A percentile compares a stretch with the other conserved stretches of the same genome.
phyloP scores from a whole-genome alignment of 2,888 invertebrate genomes.

The Torymus auratus region DNA sequence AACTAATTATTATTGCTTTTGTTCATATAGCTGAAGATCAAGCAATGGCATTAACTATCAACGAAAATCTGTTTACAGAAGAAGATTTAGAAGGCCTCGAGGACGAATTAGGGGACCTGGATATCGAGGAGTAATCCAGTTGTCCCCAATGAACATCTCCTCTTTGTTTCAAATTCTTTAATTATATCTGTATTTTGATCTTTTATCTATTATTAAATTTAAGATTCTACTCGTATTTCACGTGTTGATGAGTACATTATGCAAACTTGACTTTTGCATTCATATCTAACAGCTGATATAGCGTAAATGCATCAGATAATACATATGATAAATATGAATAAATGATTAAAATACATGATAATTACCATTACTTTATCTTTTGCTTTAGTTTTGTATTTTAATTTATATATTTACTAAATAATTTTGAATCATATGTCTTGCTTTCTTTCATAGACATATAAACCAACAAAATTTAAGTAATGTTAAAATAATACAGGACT shows the following conservation, averaged over 20 bases:
- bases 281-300: slow-evolving; percentile 11
- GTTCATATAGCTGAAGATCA: slow-evolving; percentile 70
- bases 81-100: slow-evolving; percentile 88
- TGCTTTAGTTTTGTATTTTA: slow-evolving; percentile 23
- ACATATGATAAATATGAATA: slow-evolving; percentile 35
- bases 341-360: slow-evolving; percentile 51
- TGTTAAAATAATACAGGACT: too few species aligned
- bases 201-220: slow-evolving; percentile 16
- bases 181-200: slow-evolving; percentile 34
- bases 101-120: slow-evolving; percentile 89
- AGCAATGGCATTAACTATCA: slow-evolving; percentile 86
- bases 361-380: slow-evolving; percentile 46
- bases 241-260: slow-evolving; percentile 2
- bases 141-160: slow-evolving; percentile 53
- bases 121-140: slow-evolving; percentile 81
- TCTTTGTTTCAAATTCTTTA: slow-evolving; percentile 52
- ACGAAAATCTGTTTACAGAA: slow-evolving; percentile 94
- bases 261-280: slow-evolving; percentile 35
- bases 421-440: background rate
- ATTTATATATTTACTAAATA: background rate
- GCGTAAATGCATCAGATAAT: slow-evolving; percentile 2
- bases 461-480: too few species aligned
- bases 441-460: background rate
- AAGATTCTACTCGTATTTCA: background rate
- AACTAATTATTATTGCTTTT: background rate